These are phyloP conservation scores for Cephus cinctus DNA, from an alignment of 1,140 invertebrate genomes.

Conservation along the genomic window DNA sequence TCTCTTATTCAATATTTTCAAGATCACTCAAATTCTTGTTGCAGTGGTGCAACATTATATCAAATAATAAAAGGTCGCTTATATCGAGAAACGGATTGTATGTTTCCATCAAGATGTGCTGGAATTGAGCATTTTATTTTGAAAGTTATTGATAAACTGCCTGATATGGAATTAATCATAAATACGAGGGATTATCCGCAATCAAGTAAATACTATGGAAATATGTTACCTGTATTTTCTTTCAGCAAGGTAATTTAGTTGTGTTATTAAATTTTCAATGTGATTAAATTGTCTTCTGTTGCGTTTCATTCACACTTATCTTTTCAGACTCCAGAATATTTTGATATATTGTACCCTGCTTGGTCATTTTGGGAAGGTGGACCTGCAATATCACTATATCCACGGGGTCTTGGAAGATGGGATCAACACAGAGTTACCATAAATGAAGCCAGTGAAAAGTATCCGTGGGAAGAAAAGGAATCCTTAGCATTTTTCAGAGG, in stretches of 20 bases:
- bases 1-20: constrained; percentile 9
- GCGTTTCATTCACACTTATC: constrained; percentile 4
- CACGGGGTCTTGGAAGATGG: constrained; percentile 91
- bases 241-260: constrained; percentile 80
- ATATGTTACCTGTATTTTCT: constrained; percentile 81
- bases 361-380: constrained; percentile 99
- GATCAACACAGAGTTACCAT: constrained; percentile 77
- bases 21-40: constrained; percentile 26
- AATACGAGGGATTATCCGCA: constrained; percentile 95
- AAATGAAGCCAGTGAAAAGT: constrained; percentile 62
- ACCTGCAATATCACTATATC: constrained; percentile 91
- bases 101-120: constrained; percentile 88
- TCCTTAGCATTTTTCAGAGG: constrained; percentile 86
- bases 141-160: constrained; percentile 63
- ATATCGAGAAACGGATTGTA: constrained; percentile 81
- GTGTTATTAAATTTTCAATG: constrained; percentile 10
- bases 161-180: constrained; percentile 84
- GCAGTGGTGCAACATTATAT: constrained; percentile 77
- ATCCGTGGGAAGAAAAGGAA: constrained; percentile 78
- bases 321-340: constrained; percentile 72
- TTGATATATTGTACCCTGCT: constrained; percentile 94
- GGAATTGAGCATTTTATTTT: constrained; percentile 89
- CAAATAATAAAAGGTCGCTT: constrained; percentile 81
- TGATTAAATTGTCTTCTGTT: constrained; percentile 1
- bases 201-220: constrained; percentile 64